Conservation (phyloP, 1,140 invertebrate genomes). For the Pseudomyrmex sp. region DNA sequence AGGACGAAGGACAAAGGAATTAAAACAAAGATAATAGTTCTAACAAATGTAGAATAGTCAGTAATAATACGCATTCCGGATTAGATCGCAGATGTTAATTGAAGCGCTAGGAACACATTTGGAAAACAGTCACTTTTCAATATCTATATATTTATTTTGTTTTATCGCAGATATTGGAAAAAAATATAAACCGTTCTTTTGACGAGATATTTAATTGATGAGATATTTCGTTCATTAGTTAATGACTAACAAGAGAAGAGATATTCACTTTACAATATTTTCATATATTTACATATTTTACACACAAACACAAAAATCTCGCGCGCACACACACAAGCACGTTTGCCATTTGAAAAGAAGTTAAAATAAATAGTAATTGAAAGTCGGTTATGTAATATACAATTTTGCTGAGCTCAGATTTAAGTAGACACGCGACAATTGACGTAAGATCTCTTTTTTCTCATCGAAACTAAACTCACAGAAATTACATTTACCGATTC, state of each 20-base stretch:
- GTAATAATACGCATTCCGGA: neutral
- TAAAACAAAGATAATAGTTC: neutral
- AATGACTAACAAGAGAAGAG: neutral
- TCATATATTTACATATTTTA: conserved; percentile 36
- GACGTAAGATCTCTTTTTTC: conserved; percentile 1
- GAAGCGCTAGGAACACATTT: conserved; percentile 19
- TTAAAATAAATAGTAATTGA: neutral
- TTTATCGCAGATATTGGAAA: neutral
- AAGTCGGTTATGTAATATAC: no score
- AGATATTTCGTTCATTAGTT: neutral
- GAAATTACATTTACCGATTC: neutral
- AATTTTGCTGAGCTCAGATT: neutral
- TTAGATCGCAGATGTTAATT: conserved; percentile 2
- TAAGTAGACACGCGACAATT: neutral
- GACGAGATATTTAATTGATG: neutral
- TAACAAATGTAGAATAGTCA: conserved; percentile 3
- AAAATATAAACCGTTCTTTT: no score
- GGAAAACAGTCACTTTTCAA: no score
- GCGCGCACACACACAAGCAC: neutral
- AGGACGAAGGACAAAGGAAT: neutral
- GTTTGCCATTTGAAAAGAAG: neutral
- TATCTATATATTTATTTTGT: neutral
- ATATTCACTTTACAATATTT: neutral
- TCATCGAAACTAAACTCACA: neutral
- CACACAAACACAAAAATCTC: neutral